phyloP scores from a whole-genome alignment of 2,888 invertebrate genomes.

The Agrotis puta region DNA sequence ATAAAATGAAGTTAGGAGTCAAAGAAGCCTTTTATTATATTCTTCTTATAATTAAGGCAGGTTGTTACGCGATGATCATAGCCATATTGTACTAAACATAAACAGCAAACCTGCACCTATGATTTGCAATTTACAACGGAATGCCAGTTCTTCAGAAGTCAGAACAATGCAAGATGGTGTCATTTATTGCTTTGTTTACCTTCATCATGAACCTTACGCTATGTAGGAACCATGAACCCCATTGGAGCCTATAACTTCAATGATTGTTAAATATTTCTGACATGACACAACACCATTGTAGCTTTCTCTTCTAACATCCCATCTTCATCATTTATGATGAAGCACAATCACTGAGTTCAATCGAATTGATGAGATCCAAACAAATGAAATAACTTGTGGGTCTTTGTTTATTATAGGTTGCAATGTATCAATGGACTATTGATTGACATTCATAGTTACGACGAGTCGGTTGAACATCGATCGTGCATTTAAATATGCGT shows the following conservation, averaged over 20 bases:
- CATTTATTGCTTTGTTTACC: conserved; percentile 3
- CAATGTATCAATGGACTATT: conserved; percentile 64
- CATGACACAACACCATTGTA: conserved; percentile 29
- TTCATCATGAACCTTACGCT: conserved; percentile 10
- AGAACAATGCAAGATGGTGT: conserved; percentile 18
- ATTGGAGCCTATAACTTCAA: conserved; percentile 4
- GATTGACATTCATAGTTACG: conserved; percentile 71
- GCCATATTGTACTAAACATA: conserved; percentile 9
- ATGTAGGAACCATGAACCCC: too few species aligned
- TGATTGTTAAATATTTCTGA: conserved; percentile 5
- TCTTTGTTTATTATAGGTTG: conserved; percentile 64
- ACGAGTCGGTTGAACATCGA: conserved; percentile 65
- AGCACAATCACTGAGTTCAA: conserved; percentile 25
- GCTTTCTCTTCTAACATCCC: conserved; percentile 17
- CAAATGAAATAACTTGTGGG: conserved; percentile 58
- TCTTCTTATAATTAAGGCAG: neutral
- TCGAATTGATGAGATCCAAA: conserved; percentile 37
- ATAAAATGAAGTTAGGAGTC: conserved; percentile 35
- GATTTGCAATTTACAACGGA: neutral
- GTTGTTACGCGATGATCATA: neutral
- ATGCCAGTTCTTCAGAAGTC: conserved; percentile 3
- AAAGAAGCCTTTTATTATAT: neutral
- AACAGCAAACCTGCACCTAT: neutral
- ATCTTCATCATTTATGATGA: conserved; percentile 13
- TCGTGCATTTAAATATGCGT: conserved; percentile 72